Evolutionary conservation across 2,888 invertebrate species (phyloP).

Genomic region (Pristionchus arcanus): DNA sequence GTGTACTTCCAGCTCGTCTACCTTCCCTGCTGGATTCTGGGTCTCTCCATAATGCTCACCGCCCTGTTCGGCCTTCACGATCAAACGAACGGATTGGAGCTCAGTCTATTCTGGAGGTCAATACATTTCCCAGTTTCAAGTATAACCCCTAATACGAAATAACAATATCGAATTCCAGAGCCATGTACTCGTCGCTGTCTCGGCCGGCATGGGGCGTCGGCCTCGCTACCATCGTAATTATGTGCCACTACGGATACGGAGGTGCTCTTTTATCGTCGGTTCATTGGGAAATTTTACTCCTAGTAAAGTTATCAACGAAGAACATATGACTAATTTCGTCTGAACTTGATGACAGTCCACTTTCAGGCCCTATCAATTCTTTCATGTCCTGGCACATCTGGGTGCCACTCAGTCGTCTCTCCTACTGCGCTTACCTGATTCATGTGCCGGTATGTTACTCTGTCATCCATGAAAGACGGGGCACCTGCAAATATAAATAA

Average conservation of each 20-base stretch:
- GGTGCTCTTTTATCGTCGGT: background rate
- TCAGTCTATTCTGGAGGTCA: conserved; percentile 40
- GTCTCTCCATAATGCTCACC: conserved; percentile 46
- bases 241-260: conserved; percentile 32
- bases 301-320: too few species aligned
- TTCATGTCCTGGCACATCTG: conserved; percentile 63
- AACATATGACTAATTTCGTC: too few species aligned
- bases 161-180: background rate
- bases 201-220: conserved; percentile 17
- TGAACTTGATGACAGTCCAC: too few species aligned
- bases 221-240: background rate
- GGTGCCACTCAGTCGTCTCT: conserved; percentile 58
- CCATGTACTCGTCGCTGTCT: conserved; percentile 8
- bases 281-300: too few species aligned
- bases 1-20: conserved; percentile 49
- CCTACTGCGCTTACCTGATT: conserved; percentile 63
- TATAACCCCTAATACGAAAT: background rate
- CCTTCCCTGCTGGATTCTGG: conserved; percentile 54
- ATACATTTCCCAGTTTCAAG: background rate
- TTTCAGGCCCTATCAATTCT: conserved; percentile 59
- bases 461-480: too few species aligned
- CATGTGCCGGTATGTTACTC: conserved; percentile 45
- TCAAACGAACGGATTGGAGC: background rate
- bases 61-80: conserved; percentile 43
- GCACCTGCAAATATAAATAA: too few species aligned